Base-by-base conservation (phyloP, 2,888 invertebrate species). In the Parnassius smintheus region DNA sequence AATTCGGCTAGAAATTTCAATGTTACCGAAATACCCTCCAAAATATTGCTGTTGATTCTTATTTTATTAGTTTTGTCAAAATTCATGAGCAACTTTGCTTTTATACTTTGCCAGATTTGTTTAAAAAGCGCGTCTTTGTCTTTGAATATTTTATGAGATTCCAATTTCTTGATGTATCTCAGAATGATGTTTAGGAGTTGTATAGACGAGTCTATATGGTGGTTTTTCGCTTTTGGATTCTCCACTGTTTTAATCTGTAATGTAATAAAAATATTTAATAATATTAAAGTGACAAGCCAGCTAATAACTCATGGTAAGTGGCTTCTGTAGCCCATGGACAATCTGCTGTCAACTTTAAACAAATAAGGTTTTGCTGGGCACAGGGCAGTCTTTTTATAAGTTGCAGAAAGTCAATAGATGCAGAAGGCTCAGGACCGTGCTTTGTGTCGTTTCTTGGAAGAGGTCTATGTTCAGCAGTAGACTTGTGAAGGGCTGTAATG, bases 1-100 rank as follows among this genome's bases (percentile, higher is more conserved):
- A 85, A 68, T 67, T 91, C 91, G n/a, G 83, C 82, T 0, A 88
- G 65, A 68, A 82, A 88, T 68, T 83, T 89, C 62, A 90, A 60
- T 0, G 81, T 77, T 1, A 80, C 72, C 0, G 77, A 75, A 4
- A 90, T 73, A 52, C 85, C 86, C 57, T 90, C 90, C 13, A 85
- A 66, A 64, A 72, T 76, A 22, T 41, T 58, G 9, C 68, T 71
- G 46, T 65, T 81, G 7, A 68, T 59, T 2, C 59, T 56, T 54
- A 67, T 81, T 25, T 74, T 74, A 9, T 65, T 72, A 48, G 70
- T 70, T 51, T 71, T 71, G 12, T 74, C 62, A 46, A 66, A 74
- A 0, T 76, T 66, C 9, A 81, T 70, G 4, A 73, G 64, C 49
- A 89, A 67, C 49, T 87, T 76, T 0, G 69, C 49, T 67, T 81